phyloP scores from a whole-genome alignment of 2,888 invertebrate genomes.

The Meghimatium bilineatum region DNA sequence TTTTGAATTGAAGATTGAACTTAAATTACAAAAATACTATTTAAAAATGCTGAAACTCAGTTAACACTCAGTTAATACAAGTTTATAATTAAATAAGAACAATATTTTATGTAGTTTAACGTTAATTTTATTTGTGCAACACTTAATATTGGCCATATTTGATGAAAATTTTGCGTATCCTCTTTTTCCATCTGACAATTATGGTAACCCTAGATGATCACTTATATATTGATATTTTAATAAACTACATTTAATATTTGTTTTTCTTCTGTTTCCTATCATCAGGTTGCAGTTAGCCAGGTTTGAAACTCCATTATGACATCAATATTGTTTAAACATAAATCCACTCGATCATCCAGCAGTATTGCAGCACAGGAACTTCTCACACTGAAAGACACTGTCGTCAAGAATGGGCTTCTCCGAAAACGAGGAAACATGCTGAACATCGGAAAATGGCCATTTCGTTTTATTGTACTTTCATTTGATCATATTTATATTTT shows the following conservation, averaged over 20 bases:
- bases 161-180: too few species aligned
- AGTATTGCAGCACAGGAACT: constrained; percentile 21
- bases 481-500: constrained; percentile 24
- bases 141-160: too few species aligned
- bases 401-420: constrained; percentile 5
- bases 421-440: constrained; percentile 1
- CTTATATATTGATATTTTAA: too few species aligned
- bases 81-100: too few species aligned
- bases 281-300: background rate
- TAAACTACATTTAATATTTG: background rate
- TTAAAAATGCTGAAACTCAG: too few species aligned
- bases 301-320: background rate
- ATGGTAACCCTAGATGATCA: too few species aligned
- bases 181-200: too few species aligned
- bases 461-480: constrained; percentile 4
- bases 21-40: too few species aligned
- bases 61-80: too few species aligned
- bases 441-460: constrained; percentile 33
- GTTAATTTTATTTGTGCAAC: too few species aligned
- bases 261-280: background rate
- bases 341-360: background rate
- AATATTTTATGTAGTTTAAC: too few species aligned
- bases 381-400: background rate
- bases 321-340: background rate
- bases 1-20: too few species aligned